Evolutionary conservation across 2,888 invertebrate genomes (phyloP), one percentile per base, ranked within the genome.

Genomic region (Sinelater perroti): DNA sequence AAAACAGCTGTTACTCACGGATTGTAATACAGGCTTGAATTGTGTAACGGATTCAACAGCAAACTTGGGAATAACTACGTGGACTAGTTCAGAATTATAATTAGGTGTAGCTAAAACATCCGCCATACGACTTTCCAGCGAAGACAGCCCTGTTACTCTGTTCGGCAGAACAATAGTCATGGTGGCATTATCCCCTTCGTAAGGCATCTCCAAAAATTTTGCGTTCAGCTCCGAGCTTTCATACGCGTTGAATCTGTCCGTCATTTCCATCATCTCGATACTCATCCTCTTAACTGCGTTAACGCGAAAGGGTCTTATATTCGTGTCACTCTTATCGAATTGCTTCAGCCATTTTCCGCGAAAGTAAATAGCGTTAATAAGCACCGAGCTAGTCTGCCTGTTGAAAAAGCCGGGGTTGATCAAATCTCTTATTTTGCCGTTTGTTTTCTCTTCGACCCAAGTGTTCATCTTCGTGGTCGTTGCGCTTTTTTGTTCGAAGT

Each of bases 21-120:
- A 82, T 11, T 80, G 74, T 36, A 91, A 73, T 8, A 83, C 68
- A 0, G 78, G 73, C 8, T 78, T 79, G 16, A 91, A 78, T 60
- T 88, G 80, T 7, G 62, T 60, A 3, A 55, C 40, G 1, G 57
- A 49, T 50, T 65, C 67, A 42, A 64, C 64, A 8, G 62, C 57
- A 47, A 69, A 68, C 45, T 62, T 66, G 1, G 69, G 69, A 21
- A 68, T 50, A n/a, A 46, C 26, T 2, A 69, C 61, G 6, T 51
- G 16, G 2, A 66, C 64, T 11, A 54, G 46, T 20, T 60, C 28
- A 21, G 49, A 31, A 7, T 11, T 36, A 38, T 49, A 62, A 5
- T 24, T 8, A 16, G 28, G 31, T 11, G 49, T 46, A 24, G 42
- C 30, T 6, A 68, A 31, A 8, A 66, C 58, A 4, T 56, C 46